Evolutionary conservation across 2,113 vertebrate species (phyloP), one percentile per base, ranked within the genome.

Genomic region (Hippopotamus amphibius): DNA sequence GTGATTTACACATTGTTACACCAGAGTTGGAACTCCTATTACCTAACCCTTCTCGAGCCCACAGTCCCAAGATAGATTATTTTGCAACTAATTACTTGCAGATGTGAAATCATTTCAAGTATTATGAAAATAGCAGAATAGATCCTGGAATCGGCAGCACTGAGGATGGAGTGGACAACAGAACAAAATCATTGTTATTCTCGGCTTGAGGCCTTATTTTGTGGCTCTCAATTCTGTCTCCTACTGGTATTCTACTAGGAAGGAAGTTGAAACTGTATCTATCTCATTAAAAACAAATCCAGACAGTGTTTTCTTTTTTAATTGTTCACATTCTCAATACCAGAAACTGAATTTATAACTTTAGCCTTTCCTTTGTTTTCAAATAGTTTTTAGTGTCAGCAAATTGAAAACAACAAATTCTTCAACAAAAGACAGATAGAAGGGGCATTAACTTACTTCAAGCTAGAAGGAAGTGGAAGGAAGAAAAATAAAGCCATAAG

Each of bases 31-130:
- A 94, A 92, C 88, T 81, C 77, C 84, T 77, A 13, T 94, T 96
- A 63, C 95, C 79, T 91, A 97, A 77, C 81, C 76, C 71, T 93
- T 77, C 66, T 71, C 90, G 81, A 87, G 93, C 74, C 85, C 91
- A 86, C 48, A 90, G 84, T 96, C 97, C 97, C 95, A 88, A 82
- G 96, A 95, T 33, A 96, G 96, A 93, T 77, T 80, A 93, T 97
- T 97, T 95, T 97, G 95, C 96, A 98, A 96, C 96, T 97, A 97
- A 98, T 96, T 97, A 97, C 91, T 98, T 97, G 72, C 97, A 98
- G 97, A 97, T 98, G 96, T 88, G 91, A 94, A 94, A 87, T 81
- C 94, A 71, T 53, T 94, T 90, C 37, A 33, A 90, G 93, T 90
- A 81, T 79, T 97, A 93, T 82, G 97, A 96, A 97, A 96, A 96